Evolutionary conservation across 2,797 vertebrate species (phyloP).

Genomic region (Amphiprion clarkii): DNA sequence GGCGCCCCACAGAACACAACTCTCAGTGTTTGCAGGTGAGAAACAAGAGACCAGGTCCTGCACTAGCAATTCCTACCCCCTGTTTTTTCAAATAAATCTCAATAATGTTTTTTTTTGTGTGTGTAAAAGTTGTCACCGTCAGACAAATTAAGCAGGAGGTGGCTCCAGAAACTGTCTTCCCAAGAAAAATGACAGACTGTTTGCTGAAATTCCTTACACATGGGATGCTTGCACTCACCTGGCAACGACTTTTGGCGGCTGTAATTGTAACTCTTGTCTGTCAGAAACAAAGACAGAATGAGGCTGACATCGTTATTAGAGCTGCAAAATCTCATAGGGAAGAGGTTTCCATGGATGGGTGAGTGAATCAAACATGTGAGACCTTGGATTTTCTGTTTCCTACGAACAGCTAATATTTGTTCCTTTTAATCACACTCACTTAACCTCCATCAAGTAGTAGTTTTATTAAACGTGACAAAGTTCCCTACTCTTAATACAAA

Average conservation of each 20-base stretch:
- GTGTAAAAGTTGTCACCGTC: neutral
- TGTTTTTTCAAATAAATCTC: too few species aligned
- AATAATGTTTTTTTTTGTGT: too few species aligned
- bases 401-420: neutral
- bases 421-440: too few species aligned
- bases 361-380: neutral
- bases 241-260: neutral
- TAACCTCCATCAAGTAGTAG: neutral
- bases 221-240: neutral
- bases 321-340: neutral
- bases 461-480: neutral
- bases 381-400: neutral
- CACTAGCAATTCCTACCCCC: neutral
- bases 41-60: neutral
- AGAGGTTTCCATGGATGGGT: neutral
- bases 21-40: neutral
- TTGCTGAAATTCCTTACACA: neutral
- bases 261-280: neutral
- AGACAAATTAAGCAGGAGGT: neutral
- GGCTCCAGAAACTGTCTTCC: neutral
- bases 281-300: neutral
- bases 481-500: neutral
- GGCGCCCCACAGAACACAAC: neutral
- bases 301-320: neutral
- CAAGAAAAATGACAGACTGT: too few species aligned